Evolutionary conservation across 2,888 invertebrate species (phyloP).

Genomic region (Pristionchus mayeri): DNA sequence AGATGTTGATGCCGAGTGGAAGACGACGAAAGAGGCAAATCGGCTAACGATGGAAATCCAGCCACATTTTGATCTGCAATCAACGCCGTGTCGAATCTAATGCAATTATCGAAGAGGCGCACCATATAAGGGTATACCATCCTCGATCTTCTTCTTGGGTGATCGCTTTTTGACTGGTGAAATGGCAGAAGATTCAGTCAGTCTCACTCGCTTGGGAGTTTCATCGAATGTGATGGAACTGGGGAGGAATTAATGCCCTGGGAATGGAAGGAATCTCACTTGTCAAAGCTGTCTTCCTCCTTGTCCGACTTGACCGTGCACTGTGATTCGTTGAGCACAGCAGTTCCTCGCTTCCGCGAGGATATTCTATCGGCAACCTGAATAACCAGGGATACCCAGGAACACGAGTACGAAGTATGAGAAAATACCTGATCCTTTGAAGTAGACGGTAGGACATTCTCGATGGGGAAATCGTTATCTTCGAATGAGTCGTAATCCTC

Average conservation of each 20-base stretch:
- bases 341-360: constrained; percentile 8
- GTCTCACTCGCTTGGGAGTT: neutral
- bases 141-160: constrained; percentile 25
- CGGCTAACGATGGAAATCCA: constrained; percentile 38
- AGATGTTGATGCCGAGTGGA: constrained; percentile 5
- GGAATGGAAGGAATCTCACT: neutral
- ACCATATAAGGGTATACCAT: neutral
- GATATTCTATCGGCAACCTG: neutral
- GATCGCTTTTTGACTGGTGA: constrained; percentile 27
- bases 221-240: constrained; percentile 10
- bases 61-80: constrained; percentile 26
- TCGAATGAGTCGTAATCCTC: constrained; percentile 46
- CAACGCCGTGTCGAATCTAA: neutral
- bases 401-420: neutral
- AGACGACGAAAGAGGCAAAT: neutral
- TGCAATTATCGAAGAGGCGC: neutral
- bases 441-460: neutral
- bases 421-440: neutral
- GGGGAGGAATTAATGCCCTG: neutral
- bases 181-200: neutral
- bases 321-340: neutral
- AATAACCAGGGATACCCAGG: neutral
- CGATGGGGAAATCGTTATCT: constrained; percentile 14
- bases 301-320: neutral
- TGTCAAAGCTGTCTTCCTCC: constrained; percentile 28